Evolutionary conservation across 2,797 vertebrate genomes (phyloP).

Genomic region (Phrynocephalus guinanensis): DNA sequence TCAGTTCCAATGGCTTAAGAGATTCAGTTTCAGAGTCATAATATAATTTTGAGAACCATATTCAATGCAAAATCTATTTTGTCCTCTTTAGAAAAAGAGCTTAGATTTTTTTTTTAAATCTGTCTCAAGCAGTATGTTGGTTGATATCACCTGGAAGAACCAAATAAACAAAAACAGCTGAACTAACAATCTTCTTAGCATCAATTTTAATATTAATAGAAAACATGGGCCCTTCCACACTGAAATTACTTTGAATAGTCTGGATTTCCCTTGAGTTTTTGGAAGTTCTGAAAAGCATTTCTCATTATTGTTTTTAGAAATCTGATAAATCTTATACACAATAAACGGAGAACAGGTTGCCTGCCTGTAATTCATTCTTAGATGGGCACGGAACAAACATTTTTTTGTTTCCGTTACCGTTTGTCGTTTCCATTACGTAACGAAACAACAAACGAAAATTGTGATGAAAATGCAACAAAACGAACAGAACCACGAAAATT

Average conservation of each 20-base stretch:
- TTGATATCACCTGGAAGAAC: neutral
- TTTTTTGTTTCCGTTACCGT: no score
- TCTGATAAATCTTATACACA: neutral
- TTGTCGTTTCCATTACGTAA: no score
- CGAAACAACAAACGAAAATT: no score
- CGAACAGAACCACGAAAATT: no score
- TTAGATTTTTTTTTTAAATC: conserved; percentile 25
- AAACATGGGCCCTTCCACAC: conserved; percentile 2
- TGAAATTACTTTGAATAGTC: neutral
- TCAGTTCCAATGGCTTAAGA: neutral
- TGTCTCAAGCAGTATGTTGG: neutral
- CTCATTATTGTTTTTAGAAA: neutral
- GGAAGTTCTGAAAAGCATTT: neutral
- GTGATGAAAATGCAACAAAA: no score
- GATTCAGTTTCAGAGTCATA: neutral
- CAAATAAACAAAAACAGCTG: neutral
- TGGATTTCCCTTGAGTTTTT: neutral
- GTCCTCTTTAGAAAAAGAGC: neutral
- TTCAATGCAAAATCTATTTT: conserved; percentile 19
- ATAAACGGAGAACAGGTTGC: neutral
- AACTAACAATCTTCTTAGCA: neutral
- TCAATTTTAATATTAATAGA: neutral
- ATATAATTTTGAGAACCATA: conserved; percentile 24
- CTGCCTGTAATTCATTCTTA: neutral
- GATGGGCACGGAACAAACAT: no score